These are phyloP conservation scores for Geococcyx californianus DNA, from an alignment of 2,113 vertebrate genomes.

Conservation along the genomic window DNA sequence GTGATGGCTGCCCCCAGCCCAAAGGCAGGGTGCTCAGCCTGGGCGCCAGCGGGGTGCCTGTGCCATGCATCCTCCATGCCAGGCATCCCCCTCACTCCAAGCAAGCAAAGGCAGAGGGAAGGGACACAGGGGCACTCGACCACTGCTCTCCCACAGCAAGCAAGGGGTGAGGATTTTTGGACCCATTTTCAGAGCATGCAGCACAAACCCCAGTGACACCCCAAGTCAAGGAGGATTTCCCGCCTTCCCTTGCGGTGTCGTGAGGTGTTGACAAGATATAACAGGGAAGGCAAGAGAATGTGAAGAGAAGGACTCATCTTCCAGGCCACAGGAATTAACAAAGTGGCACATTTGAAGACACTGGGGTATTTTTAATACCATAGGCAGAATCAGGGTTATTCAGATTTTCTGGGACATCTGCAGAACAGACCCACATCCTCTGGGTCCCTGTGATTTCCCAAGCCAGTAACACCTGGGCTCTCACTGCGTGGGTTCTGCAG, in stretches of 20 bases:
- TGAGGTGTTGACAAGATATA: neutral
- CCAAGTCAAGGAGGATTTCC: neutral
- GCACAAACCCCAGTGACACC: neutral
- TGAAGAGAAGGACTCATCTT: neutral
- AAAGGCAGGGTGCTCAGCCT: too few relatives aligned
- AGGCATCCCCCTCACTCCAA: neutral
- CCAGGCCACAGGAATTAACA: slow-evolving; percentile 18
- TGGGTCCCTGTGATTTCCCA: neutral
- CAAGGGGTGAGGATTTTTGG: neutral
- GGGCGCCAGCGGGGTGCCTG: neutral
- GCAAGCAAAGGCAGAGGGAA: rapidly evolving
- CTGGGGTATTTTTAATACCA: neutral
- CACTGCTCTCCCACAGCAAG: rapidly evolving
- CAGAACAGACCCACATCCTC: slow-evolving; percentile 20
- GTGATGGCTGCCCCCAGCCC: neutral
- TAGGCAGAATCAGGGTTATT: slow-evolving; percentile 44
- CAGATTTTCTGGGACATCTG: slow-evolving; percentile 52
- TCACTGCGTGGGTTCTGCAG: neutral
- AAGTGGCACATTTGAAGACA: neutral
- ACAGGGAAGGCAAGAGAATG: neutral
- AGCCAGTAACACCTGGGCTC: neutral
- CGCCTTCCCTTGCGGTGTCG: neutral
- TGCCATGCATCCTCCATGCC: neutral
- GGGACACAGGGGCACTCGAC: neutral
- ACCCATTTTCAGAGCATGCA: neutral